Conservation (phyloP, 2,888 invertebrate species). For the Drosophila peninsularis region DNA sequence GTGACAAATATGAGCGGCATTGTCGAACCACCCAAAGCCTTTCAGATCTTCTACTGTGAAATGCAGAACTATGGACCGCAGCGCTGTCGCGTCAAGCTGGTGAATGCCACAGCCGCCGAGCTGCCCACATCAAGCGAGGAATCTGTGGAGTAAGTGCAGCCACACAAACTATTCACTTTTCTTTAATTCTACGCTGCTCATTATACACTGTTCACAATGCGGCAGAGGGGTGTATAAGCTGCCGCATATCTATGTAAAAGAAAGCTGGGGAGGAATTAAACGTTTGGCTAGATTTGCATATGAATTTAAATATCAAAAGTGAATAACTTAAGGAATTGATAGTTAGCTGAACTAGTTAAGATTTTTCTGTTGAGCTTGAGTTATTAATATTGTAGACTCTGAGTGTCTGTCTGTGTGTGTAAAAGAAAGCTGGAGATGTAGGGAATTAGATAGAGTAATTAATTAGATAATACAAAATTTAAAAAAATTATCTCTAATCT, state of each 20-base stretch:
- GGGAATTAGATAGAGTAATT: not conserved
- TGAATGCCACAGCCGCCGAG: constrained; percentile 70
- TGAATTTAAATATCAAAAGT: not conserved
- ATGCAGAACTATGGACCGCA: constrained; percentile 92
- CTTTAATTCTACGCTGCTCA: not conserved
- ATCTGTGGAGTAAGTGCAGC: constrained; percentile 37
- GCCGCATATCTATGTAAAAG: not conserved
- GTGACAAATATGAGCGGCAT: constrained; percentile 77
- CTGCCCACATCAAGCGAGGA: constrained; percentile 25
- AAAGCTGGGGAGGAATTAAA: constrained; percentile 3
- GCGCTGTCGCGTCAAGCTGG: constrained; percentile 88
- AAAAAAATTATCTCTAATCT: not conserved
- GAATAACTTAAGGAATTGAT: not conserved
- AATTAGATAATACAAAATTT: not conserved
- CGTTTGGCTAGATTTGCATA: not conserved
- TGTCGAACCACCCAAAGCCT: constrained; percentile 86
- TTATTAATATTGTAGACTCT: not conserved
- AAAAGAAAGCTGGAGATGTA: constrained; percentile 2
- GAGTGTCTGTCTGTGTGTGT: not conserved
- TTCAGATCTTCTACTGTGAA: constrained; percentile 91
- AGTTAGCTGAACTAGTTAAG: not conserved
- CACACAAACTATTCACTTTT: constrained; percentile 13
- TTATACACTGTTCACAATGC: constrained; percentile 1
- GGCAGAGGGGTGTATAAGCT: not conserved
- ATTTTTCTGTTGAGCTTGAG: not conserved